Conservation (phyloP, 2,888 invertebrate genomes). For the Melanophora roralis region DNA sequence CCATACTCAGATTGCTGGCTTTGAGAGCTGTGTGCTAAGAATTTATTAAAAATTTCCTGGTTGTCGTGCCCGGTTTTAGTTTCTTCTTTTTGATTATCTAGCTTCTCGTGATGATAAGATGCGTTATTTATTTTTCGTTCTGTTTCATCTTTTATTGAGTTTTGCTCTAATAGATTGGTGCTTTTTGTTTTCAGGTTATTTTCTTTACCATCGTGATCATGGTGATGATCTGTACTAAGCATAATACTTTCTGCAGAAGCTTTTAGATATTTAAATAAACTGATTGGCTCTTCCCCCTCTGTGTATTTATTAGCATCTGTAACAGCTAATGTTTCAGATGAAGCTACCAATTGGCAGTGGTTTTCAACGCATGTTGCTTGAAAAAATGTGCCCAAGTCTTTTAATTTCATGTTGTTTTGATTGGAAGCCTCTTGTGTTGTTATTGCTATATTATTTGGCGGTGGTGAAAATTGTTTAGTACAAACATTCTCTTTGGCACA, state of each 20-base stretch:
- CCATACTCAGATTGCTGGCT: slow-evolving; percentile 2
- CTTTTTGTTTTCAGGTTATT: background rate
- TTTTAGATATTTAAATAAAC: background rate
- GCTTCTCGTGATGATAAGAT: background rate
- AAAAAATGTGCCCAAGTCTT: background rate
- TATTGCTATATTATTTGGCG: background rate
- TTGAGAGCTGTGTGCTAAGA: slow-evolving; percentile 16
- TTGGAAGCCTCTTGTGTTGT: background rate
- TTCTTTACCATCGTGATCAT: background rate
- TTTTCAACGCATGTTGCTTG: background rate
- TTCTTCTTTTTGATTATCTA: background rate
- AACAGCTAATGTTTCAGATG: background rate
- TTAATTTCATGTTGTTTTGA: background rate
- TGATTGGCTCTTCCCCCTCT: background rate
- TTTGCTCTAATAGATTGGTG: background rate
- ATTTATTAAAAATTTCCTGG: slow-evolving; percentile 16
- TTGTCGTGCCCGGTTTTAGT: background rate
- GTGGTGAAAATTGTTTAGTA: slow-evolving; percentile 1
- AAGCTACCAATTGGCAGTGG: background rate
- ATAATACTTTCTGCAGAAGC: background rate
- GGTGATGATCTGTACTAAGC: background rate
- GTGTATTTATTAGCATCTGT: background rate
- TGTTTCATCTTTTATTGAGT: background rate
- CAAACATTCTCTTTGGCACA: slow-evolving; percentile 2
- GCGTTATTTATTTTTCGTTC: background rate